Evolutionary conservation across 2,113 vertebrate genomes (phyloP).

Genomic region (Phalacrocorax pelagicus): DNA sequence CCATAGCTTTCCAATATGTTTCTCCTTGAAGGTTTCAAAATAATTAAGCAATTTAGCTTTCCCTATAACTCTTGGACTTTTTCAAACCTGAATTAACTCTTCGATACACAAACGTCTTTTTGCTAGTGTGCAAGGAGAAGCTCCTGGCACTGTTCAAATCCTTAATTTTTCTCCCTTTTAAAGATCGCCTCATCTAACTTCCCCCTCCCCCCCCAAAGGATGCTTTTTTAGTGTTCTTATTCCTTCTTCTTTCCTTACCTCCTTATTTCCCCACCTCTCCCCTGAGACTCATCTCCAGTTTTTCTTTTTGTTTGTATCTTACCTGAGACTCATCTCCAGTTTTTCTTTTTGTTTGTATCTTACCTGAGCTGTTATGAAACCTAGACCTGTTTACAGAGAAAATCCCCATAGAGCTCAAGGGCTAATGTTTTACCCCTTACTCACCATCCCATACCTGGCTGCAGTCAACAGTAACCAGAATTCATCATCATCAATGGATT

Average conservation of each 20-base stretch:
- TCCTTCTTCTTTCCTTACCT: background rate
- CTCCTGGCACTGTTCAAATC: background rate
- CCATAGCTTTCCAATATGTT: background rate
- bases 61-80: background rate
- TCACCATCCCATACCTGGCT: background rate
- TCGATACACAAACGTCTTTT: background rate
- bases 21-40: background rate
- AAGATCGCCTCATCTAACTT: background rate
- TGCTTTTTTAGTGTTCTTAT: background rate
- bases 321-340: background rate
- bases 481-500: constrained; percentile 46
- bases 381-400: background rate
- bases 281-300: background rate
- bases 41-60: background rate
- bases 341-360: background rate
- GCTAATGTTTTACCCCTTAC: constrained; percentile 18
- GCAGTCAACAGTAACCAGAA: constrained; percentile 22
- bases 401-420: background rate
- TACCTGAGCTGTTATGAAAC: background rate
- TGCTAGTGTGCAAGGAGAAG: background rate
- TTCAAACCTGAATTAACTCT: background rate
- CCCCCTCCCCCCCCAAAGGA: background rate
- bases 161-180: background rate
- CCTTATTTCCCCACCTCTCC: background rate
- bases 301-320: background rate